Evolutionary conservation across 92 coral and sea anemone genomes (phyloP).

Genomic region (Plumapathes pennacea): DNA sequence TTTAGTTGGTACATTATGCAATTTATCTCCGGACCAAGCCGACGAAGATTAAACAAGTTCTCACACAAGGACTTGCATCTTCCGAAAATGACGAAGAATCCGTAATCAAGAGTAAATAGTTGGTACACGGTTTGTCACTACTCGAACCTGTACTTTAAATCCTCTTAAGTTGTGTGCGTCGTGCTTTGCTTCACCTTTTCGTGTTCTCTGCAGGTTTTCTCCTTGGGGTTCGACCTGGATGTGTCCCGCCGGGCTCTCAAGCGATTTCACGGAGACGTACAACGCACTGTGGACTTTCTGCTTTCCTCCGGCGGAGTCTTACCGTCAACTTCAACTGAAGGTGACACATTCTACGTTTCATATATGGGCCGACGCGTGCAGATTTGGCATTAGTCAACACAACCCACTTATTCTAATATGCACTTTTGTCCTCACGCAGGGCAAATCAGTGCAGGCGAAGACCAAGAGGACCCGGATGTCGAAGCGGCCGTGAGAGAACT

Average conservation of each 20-base stretch:
- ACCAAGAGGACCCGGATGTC: constrained; percentile 51
- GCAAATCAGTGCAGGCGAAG: constrained; percentile 21
- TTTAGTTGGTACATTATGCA: no score
- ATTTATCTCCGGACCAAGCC: no score
- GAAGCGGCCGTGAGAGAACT: constrained; percentile 58
- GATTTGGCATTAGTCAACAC: no score
- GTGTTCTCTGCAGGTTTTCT: constrained; percentile 29
- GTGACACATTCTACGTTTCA: neutral
- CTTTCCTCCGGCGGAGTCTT: constrained; percentile 46
- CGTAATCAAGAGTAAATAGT: no score
- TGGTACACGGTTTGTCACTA: neutral
- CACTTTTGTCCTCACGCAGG: no score
- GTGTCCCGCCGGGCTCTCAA: constrained; percentile 42
- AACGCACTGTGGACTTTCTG: constrained; percentile 48
- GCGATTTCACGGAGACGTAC: constrained; percentile 53
- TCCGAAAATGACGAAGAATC: no score
- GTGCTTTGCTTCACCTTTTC: neutral
- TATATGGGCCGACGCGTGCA: no score
- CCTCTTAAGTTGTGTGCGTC: neutral
- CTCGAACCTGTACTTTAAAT: neutral
- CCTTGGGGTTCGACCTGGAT: constrained; percentile 63
- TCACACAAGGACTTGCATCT: no score
- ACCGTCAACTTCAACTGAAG: constrained; percentile 10
- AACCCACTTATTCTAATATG: no score
- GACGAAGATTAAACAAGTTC: no score